Base-by-base conservation (phyloP, 1,140 invertebrate genomes). In the Hormaphis cornu region DNA sequence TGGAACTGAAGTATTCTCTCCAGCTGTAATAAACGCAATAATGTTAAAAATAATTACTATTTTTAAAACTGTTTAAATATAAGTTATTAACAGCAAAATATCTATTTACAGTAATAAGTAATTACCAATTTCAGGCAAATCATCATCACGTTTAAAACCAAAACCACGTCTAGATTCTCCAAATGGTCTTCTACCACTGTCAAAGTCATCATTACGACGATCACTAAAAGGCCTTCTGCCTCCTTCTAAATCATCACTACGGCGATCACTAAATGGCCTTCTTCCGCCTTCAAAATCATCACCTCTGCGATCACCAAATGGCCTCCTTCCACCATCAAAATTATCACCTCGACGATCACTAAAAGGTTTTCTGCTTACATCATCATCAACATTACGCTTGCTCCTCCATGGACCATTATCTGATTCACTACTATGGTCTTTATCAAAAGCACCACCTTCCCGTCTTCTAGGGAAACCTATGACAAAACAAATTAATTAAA, bases 1-100 rank as follows among this genome's bases (percentile, higher is more conserved):
- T 8, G 8, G 61, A 46, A 28, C 42, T 52, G 70, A 42, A 22
- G 53, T 61, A 46, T 56, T 52, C 58, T 75, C 72, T 44, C 71
- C 52, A 37, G 56, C 52, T 58, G 1, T 9, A 35, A 22, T n/a
- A 20, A 16, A 63, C 18, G 6, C 5, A 46, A 50, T 5, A 22
- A 46, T 12, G 2, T 28, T 28, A n/a, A 16, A 58, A 22, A 26
- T 26, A 63, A 18, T 53, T 53, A 53, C 12, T 24, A 24, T 20
- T 44, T 20, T 20, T 44, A 42, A 42, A 46, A 20, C 18, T 46
- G 7, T 20, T 9, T 22, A 46, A 20, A 46, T 46, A 46, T 20
- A 20, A 2, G 18, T 46, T 18, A 28, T 18, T 1, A 28, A 52
- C 26, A 30, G 20, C 12, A 28, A 1, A 26, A 6, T 16, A 16